Evolutionary conservation across 2,113 vertebrate species (phyloP), one percentile per base, ranked within the genome.

Genomic region (Amazona guildingii): DNA sequence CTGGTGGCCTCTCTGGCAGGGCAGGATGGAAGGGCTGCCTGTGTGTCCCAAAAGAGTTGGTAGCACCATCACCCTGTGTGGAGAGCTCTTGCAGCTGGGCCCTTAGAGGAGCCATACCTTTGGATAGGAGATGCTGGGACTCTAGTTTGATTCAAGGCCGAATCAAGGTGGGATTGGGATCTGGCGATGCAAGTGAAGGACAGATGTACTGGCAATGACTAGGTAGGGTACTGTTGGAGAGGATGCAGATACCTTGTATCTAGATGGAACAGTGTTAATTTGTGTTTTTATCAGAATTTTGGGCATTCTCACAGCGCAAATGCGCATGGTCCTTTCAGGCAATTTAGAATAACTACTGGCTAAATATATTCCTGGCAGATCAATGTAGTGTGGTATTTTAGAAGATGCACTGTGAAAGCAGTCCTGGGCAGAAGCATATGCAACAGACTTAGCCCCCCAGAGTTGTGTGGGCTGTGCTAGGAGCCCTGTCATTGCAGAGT

Each of bases 1-100:
- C 48, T 14, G 7, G 44, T 57, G 63, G 31, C 11, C 7, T 33
- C 44, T 91, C 31, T 6, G 10, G n/a, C 68, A 33, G 25, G 2
- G 27, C 0, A 2, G 33, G 23, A 6, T 1, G 0, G 17, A 16
- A 41, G 6, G 17, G 33, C n/a, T 89, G 33, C 43, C 37, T 4
- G 9, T 59, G 13, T 4, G 2, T 39, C 24, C 55, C 6, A 2
- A 13, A 37, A 37, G 6, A 5, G 5, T 11, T 18, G 10, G 12
- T 17, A 41, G 66, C 23, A 7, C 14, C 7, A 3, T 62, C 41
- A 28, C 23, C 27, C 11, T 46, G 10, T 4, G 2, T 0, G 0
- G 29, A 57, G 17, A 46, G 1, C 62, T 79, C 14, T 12, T 75
- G 55, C 28, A 13, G 8, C 44, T 62, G 49, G 18, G 44, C 7